Evolutionary conservation across 2,113 vertebrate species (phyloP).

Genomic region (Pheucticus melanocephalus): DNA sequence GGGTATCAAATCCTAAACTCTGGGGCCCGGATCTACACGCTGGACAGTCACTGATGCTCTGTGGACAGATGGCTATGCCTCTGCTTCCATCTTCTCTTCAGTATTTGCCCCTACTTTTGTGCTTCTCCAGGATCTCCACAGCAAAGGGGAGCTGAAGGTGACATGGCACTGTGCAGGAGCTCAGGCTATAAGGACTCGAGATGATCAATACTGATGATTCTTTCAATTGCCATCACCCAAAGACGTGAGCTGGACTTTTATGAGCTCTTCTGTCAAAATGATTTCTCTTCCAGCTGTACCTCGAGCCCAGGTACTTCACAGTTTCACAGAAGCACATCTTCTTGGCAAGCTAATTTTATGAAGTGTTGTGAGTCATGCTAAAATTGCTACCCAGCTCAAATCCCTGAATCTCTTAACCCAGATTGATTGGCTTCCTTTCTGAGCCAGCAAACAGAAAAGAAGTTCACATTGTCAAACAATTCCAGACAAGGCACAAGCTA

Average conservation of each 20-base stretch:
- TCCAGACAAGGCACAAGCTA: background rate
- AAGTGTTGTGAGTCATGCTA: slow-evolving; percentile 14
- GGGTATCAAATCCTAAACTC: background rate
- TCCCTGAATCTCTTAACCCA: background rate
- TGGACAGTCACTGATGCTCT: background rate
- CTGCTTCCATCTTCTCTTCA: background rate
- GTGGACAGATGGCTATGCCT: background rate
- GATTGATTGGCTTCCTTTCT: background rate
- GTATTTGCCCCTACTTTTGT: background rate
- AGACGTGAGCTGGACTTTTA: background rate
- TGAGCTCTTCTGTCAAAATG: background rate
- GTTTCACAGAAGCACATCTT: background rate
- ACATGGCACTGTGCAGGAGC: background rate
- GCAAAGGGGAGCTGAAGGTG: background rate
- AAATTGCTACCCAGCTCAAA: slow-evolving; percentile 13
- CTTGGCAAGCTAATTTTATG: background rate
- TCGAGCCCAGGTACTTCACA: background rate
- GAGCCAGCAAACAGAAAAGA: background rate
- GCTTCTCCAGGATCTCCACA: background rate
- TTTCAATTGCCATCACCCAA: background rate
- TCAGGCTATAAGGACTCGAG: background rate
- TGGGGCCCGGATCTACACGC: accelerated
- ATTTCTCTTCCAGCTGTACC: slow-evolving; percentile 5
- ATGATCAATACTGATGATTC: background rate
- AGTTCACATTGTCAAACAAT: background rate